Conservation (phyloP, 1,140 invertebrate species). For the Caenorhabditis brenneri region DNA sequence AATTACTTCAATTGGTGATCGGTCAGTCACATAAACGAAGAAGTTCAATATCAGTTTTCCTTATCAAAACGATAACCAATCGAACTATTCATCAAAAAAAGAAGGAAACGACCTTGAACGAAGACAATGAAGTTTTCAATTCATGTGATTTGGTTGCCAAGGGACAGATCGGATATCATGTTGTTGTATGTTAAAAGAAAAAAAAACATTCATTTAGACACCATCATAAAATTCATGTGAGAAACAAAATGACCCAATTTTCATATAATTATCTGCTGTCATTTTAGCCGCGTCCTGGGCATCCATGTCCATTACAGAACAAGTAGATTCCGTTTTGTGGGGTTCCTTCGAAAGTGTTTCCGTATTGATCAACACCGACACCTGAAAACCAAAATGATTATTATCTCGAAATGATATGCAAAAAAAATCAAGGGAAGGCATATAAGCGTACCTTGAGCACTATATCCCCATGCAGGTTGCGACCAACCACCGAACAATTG, state of each 20-base stretch:
- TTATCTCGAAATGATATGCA: no score
- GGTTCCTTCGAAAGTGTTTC: constrained; percentile 29
- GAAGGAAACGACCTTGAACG: neutral
- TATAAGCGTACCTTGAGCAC: neutral
- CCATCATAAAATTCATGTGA: no score
- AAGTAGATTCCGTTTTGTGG: constrained; percentile 37
- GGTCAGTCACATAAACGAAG: no score
- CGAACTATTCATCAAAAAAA: neutral
- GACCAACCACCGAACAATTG: constrained; percentile 31
- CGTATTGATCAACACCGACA: constrained; percentile 6
- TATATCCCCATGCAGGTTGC: constrained; percentile 24
- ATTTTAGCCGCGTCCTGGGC: constrained; percentile 17
- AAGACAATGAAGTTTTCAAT: neutral
- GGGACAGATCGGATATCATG: neutral
- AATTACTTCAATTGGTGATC: no score
- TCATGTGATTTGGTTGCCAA: neutral
- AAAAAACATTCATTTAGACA: neutral
- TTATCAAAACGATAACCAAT: neutral
- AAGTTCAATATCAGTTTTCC: neutral
- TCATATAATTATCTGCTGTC: neutral
- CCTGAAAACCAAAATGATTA: neutral
- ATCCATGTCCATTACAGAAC: constrained; percentile 40
- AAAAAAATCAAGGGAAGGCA: no score
- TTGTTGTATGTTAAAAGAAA: neutral
- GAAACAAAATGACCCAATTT: neutral